phyloP scores from a whole-genome alignment of 2,888 invertebrate genomes.

The Xestia rhomboidea region DNA sequence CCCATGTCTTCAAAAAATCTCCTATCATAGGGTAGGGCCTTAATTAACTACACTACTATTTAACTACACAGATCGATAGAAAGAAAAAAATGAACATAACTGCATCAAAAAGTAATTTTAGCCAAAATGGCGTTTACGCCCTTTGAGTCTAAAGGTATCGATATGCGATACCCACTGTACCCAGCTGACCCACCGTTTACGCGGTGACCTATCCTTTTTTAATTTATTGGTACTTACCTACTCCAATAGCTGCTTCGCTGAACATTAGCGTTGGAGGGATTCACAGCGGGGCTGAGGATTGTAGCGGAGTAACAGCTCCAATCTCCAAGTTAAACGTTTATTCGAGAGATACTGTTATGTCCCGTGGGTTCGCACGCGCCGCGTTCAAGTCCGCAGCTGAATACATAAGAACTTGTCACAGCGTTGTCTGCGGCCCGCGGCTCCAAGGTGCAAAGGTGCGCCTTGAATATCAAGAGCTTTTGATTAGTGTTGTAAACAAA shows the following conservation, averaged over 20 bases:
- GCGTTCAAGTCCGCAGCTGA: slow-evolving; percentile 54
- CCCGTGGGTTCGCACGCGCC: slow-evolving; percentile 46
- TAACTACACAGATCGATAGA: too few species aligned
- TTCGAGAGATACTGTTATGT: slow-evolving; percentile 64
- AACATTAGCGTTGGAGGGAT: slow-evolving; percentile 70
- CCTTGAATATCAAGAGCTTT: slow-evolving; percentile 65
- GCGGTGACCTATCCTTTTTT: slow-evolving; percentile 65
- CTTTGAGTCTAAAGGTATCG: too few species aligned
- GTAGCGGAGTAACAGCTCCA: slow-evolving; percentile 59
- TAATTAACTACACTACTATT: too few species aligned
- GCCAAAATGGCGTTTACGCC: too few species aligned
- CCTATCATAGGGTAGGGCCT: too few species aligned
- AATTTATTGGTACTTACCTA: slow-evolving; percentile 70
- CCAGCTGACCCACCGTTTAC: too few species aligned
- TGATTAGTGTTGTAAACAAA: slow-evolving; percentile 64
- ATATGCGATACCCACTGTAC: not conserved
- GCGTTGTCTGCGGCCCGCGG: slow-evolving; percentile 47
- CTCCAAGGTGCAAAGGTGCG: slow-evolving; percentile 29
- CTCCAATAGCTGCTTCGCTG: slow-evolving; percentile 68
- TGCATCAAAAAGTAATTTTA: too few species aligned
- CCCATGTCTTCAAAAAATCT: too few species aligned
- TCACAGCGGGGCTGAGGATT: slow-evolving; percentile 52
- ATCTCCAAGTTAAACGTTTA: slow-evolving; percentile 69
- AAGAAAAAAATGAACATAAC: too few species aligned
- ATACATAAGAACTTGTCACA: slow-evolving; percentile 70